Evolutionary conservation across 2,113 vertebrate genomes (phyloP), one percentile per base, ranked within the genome.

Genomic region (Zosterops hypoxanthus): DNA sequence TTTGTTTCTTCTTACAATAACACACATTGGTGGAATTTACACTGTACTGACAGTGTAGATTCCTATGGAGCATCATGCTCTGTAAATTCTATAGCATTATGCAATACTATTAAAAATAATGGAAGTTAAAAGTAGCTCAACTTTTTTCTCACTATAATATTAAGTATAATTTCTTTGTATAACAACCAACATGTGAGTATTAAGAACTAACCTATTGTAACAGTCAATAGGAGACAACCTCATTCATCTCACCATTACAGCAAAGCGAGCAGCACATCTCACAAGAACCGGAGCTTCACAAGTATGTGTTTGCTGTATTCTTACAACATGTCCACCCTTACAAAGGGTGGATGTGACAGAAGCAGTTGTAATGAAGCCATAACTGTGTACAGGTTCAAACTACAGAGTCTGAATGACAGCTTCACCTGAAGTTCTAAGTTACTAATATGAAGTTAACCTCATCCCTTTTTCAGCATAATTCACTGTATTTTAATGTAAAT

Each of bases 111-210:
- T 80, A 88, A 77, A 6, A 63, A 22, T 20, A 73, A 46, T 1
- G 41, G n/a, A 72, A 85, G 12, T 25, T 55, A 85, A 34, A 5
- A 68, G 17, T 16, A 86, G 31, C n/a, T 88, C 64, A 61, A 73
- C 8, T 4, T 34, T 73, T 70, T 81, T 61, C 39, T 76, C 12
- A 46, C 23, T 75, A 47, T 21, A 66, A 44, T 55, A 89, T 56
- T 14, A 69, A 61, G 26, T 56, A 44, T 33, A 26, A 77, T 76
- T 64, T 69, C 14, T 80, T 80, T n/a, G 4, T 19, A 9, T 56
- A 71, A 61, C 14, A 83, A 65, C 5, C 28, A 73, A 25, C 12
- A 60, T 2, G 0, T 12, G 20, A 78, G 15, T 2, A 0, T n/a
- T 50, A 79, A 63, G 49, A 82, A 52, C 23, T 21, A 85, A 83